Evolutionary conservation across 2,797 vertebrate genomes (phyloP).

Genomic region (Fistularia commersonii): DNA sequence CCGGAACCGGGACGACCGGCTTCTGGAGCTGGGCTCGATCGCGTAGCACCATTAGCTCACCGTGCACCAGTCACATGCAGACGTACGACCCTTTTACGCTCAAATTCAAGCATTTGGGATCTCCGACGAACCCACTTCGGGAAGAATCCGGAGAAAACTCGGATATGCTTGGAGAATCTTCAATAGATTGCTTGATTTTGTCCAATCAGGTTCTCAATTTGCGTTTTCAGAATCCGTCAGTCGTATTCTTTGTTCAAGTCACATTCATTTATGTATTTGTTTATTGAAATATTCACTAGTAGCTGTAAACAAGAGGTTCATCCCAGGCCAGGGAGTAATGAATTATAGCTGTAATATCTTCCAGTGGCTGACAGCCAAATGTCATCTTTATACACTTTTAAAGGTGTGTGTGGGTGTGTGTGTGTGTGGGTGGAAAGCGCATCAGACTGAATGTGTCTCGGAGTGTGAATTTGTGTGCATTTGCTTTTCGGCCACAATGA

Average conservation of each 20-base stretch:
- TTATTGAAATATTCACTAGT: conserved; percentile 30
- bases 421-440: conserved; percentile 1
- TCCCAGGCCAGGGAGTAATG: conserved; percentile 32
- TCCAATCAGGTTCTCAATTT: too few relatives aligned
- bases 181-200: too few relatives aligned
- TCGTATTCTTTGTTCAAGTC: conserved; percentile 14
- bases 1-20: too few relatives aligned
- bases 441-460: conserved; percentile 7
- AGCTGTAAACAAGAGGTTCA: conserved; percentile 41
- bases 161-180: too few relatives aligned
- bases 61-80: too few relatives aligned
- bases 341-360: conserved; percentile 59
- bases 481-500: conserved; percentile 38
- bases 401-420: conserved; percentile 12
- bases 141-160: too few relatives aligned
- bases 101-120: too few relatives aligned
- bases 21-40: too few relatives aligned
- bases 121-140: too few relatives aligned
- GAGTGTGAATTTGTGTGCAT: conserved; percentile 7
- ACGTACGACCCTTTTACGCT: too few relatives aligned
- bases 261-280: conserved; percentile 15
- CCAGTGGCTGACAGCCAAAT: conserved; percentile 46
- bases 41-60: too few relatives aligned
- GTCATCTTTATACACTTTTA: conserved; percentile 38
- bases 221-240: neutral